Percentiles rank a stretch among this genome's conserved stretches.
phyloP scores from a whole-genome alignment of 2,113 vertebrate species.

The Neoarius graeffei region DNA sequence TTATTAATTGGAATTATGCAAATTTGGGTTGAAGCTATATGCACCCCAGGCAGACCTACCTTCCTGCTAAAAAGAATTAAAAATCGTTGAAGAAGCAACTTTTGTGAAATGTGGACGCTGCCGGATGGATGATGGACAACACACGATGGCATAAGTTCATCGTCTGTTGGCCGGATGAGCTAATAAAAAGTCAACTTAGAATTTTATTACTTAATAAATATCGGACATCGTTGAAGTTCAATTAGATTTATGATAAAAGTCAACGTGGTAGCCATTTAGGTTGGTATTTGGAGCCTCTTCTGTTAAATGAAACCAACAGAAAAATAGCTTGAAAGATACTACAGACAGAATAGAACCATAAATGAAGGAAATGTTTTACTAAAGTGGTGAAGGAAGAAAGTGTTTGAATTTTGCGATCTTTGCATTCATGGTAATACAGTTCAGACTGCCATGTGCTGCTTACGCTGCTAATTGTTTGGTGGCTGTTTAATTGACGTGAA shows the following conservation, averaged over 20 bases:
- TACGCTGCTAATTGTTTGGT: not conserved
- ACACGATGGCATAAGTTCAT: too few relatives aligned
- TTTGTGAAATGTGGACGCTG: too few relatives aligned
- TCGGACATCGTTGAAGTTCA: not conserved
- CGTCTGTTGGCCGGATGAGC: too few relatives aligned
- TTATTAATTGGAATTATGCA: too few relatives aligned
- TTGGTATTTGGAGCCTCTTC: not conserved
- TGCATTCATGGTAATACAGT: not conserved
- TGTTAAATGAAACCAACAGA: not conserved
- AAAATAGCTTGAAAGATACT: not conserved
- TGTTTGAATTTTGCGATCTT: not conserved
- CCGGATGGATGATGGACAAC: too few relatives aligned
- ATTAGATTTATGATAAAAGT: not conserved
- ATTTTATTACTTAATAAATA: not conserved
- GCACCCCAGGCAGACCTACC: too few relatives aligned
- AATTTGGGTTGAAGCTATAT: too few relatives aligned
- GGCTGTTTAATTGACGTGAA: not conserved
- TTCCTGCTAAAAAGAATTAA: too few relatives aligned
- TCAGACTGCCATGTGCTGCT: not conserved
- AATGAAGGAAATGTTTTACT: not conserved
- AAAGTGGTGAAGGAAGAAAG: not conserved
- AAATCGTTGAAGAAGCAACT: too few relatives aligned
- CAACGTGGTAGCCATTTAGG: not conserved
- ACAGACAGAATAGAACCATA: not conserved
- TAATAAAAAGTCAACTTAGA: not conserved